Evolutionary conservation across 1,140 invertebrate species (phyloP).

Genomic region (Sarcophaga bullata): DNA sequence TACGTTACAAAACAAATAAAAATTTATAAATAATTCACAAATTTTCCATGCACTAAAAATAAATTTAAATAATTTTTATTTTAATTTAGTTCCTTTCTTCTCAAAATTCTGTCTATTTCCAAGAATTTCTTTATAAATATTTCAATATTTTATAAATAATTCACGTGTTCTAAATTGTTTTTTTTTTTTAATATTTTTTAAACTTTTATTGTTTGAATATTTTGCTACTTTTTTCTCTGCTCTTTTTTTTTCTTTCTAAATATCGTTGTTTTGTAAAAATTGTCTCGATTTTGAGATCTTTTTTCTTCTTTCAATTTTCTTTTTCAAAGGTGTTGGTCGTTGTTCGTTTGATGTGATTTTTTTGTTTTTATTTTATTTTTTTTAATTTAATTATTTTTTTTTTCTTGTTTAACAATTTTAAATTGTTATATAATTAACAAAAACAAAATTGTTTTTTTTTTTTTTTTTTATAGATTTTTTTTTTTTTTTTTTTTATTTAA

Average conservation of each 20-base stretch:
- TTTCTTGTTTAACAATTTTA: background rate
- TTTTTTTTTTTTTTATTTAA: background rate
- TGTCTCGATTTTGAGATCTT: background rate
- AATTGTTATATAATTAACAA: constrained; percentile 1
- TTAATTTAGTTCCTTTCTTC: background rate
- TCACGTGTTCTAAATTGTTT: constrained; percentile 16
- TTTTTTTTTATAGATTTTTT: no score
- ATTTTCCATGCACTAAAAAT: background rate
- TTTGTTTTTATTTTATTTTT: background rate
- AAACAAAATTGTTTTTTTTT: background rate
- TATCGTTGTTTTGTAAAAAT: background rate
- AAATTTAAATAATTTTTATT: background rate
- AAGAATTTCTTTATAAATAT: background rate
- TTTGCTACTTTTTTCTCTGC: background rate
- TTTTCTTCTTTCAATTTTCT: background rate
- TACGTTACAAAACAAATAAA: no score
- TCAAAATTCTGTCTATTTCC: background rate
- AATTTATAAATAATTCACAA: background rate
- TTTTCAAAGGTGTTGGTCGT: background rate
- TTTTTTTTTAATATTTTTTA: background rate
- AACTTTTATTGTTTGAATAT: background rate
- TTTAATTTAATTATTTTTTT: background rate
- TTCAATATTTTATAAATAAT: constrained; percentile 24
- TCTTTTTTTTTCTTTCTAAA: constrained; percentile 16
- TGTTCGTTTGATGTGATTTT: constrained; percentile 11